Evolutionary conservation across 2,797 vertebrate species (phyloP), one percentile per base, ranked within the genome.

Genomic region (Cyclura pinguis): DNA sequence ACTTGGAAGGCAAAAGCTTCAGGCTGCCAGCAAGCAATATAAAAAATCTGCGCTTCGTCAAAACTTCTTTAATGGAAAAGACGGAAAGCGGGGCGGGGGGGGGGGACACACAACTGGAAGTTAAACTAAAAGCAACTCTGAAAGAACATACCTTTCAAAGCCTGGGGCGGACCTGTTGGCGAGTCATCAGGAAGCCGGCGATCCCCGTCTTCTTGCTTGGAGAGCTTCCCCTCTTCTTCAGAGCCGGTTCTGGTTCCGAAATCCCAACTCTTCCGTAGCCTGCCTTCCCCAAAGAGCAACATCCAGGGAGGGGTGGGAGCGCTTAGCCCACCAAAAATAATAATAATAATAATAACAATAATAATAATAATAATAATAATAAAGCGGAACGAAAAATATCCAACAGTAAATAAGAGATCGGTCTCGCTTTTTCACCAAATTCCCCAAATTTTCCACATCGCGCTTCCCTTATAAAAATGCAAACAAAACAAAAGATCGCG

Each of bases 381-480:
- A 67, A 67, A 42, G 4, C n/a, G 27, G 64, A 67, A 9, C 67
- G 38, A 38, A 35, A 78, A 42, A 50, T 59, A 27, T 38, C 38
- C 77, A 42, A 24, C 22, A n/a, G n/a, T 50, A 27, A 67, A 47
- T 1, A 32, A 22, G 55, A 62, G 85, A 7, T 38, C 14, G 38
- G 32, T 67, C 59, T 38, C 69, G 18, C 35, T 18, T 6, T 87
- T 89, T 62, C 88, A 72, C 88, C 90, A 91, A 69, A 78, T 78
- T 72, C 91, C 80, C 88, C 81, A 87, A 64, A 73, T 72, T 87
- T 89, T 87, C 91, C 91, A 82, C 91, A 83, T 91, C 69, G 84
- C 80, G 80, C 50, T 42, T 29, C 57, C 64, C 29, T 86, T 59
- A 72, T 84, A 22, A 47, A 29, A 77, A 62, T 2, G 32, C 47